Evolutionary conservation across 92 coral and sea anemone genomes (phyloP), one percentile per base, ranked within the genome.

Genomic region (Plumapathes pennacea): DNA sequence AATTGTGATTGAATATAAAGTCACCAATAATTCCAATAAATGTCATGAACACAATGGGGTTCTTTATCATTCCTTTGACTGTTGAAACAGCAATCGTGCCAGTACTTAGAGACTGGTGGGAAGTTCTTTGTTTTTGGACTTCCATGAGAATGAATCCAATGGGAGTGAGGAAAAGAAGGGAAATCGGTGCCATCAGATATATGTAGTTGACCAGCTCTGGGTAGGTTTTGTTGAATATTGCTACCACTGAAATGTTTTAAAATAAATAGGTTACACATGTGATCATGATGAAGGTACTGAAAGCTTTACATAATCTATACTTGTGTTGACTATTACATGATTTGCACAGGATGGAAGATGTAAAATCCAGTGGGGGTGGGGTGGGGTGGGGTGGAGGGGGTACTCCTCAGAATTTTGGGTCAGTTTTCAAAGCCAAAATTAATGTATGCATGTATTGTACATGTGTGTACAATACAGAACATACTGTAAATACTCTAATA

Each of bases 1-100:
- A 33, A 11, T 82, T 50, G 37, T 71, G 77, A 21, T 59, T 6
- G 20, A 77, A 74, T 46, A 69, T 66, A 59, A 68, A 77, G 69
- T 78, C 79, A 18, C 74, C 84, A 58, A 63, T 11, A 11, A 90
- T 75, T 14, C 97, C 97, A 57, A 85, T 63, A 13, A 86, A 46
- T 28, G 97, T 86, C 83, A 83, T 84, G 21, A 73, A 60, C 17
- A 90, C 95, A 56, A 82, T 77, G 4, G 97, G 97, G 32, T 86
- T 69, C 0, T 43, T 65, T 4, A 78, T 10, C 5, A 86, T 80
- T 60, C 86, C 89, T 42, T 74, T 85, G 37, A 85, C 22, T 0
- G 95, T 83, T 49, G 62, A 73, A 11, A 71, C 34, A 11, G 76
- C 53, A 19, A 84, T 30, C 19, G 62, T 58, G 13, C 67, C 45